Evolutionary conservation across 2,888 invertebrate genomes (phyloP).

Genomic region (Pterostichus niger): DNA sequence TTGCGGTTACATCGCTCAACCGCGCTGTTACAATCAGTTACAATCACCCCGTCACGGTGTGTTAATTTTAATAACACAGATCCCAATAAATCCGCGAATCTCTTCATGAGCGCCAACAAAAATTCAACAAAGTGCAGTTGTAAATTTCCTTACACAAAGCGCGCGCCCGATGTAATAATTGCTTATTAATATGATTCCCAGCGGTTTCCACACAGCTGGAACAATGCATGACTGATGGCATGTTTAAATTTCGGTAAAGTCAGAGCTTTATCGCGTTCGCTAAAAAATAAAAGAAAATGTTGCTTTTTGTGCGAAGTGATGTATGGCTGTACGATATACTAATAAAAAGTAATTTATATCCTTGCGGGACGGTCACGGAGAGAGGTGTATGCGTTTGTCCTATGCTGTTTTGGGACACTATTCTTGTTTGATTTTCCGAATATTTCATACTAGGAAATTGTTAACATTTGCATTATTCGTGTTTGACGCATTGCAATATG

Average conservation of each 20-base stretch:
- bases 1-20: conserved; percentile 46
- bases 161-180: conserved; percentile 28
- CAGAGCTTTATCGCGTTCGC: conserved; percentile 45
- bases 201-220: background rate
- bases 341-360: conserved; percentile 63
- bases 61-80: conserved; percentile 57
- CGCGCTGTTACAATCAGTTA: conserved; percentile 7
- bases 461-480: no score
- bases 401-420: no score
- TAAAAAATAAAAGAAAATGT: conserved; percentile 60
- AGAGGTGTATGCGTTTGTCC: background rate
- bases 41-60: conserved; percentile 16
- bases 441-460: no score
- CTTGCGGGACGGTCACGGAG: conserved; percentile 10
- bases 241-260: conserved; percentile 53
- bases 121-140: conserved; percentile 28
- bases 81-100: conserved; percentile 33
- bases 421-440: no score
- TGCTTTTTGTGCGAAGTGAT: conserved; percentile 55
- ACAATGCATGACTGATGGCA: conserved; percentile 54
- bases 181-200: conserved; percentile 55
- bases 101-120: conserved; percentile 25
- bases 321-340: conserved; percentile 59
- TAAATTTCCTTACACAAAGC: conserved; percentile 53
- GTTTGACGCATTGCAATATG: no score